Evolutionary conservation across 2,888 invertebrate species (phyloP), one percentile per base, ranked within the genome.

Genomic region (Phragmatobia fuliginosa): DNA sequence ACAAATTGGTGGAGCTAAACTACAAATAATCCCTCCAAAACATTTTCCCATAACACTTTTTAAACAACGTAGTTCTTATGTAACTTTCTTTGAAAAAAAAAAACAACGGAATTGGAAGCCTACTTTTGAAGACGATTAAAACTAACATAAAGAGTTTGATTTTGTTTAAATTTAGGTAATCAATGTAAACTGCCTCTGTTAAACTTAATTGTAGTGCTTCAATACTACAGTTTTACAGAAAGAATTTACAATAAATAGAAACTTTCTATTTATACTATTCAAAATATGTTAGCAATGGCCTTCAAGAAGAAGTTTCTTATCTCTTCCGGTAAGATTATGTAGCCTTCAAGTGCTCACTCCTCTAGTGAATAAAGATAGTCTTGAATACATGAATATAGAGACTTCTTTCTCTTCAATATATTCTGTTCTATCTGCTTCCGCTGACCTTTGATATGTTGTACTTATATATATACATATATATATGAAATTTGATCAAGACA

Each of bases 351-450:
- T 63, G n/a, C 16, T 28, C 21, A n/a, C n/a, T 63, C 6, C 49
- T 49, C 16, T 33, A 63, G 49, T 32, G 21, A 31, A 32, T 31
- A 14, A 45, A n/a, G 63, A 63, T 32, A 63, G 49, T n/a, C 41
- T 45, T 41, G 4, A 45, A 31, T 45, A 45, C 14, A 45, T 14
- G 62, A 45, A 62, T 32, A 21, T 21, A 4, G 45, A 45, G 45
- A 31, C 14, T n/a, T 45, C 63, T 45, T 49, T 63, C 63, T 49
- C 32, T 49, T 31, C 2, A 6, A 49, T 49, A 32, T 32, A n/a
- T 38, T 45, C 41, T 62, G n/a, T 2, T n/a, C 31, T 45, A 45
- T 45, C 62, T 62, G 21, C 32, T 62, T 45, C 62, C 62, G 62
- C 41, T 62, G 18, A 21, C 18, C 38, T 31, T 28, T 41, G 16